These are phyloP conservation scores for Nematolebias whitei DNA, from an alignment of 2,113 vertebrate genomes.

Conservation along the genomic window DNA sequence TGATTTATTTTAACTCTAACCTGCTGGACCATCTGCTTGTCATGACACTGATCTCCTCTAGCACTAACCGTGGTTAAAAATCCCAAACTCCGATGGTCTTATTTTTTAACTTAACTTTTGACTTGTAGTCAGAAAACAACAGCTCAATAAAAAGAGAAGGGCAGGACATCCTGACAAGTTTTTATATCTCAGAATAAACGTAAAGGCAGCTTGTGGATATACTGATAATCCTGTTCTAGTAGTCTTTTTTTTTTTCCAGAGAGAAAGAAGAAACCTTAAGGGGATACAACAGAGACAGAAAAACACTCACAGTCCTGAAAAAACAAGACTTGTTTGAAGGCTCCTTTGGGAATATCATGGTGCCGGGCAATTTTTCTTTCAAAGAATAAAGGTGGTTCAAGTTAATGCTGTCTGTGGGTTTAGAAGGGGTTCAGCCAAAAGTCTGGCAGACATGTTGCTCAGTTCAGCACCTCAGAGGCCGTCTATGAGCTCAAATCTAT, in stretches of 20 bases:
- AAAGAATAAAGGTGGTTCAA: constrained; percentile 80
- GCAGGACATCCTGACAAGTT: constrained; percentile 59
- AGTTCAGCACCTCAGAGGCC: constrained; percentile 74
- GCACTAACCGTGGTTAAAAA: constrained; percentile 20
- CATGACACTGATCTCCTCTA: constrained; percentile 13
- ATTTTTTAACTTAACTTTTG: constrained; percentile 62
- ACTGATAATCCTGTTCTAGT: constrained; percentile 69
- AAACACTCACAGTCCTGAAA: constrained; percentile 73
- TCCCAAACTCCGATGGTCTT: constrained; percentile 22
- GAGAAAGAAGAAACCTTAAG: constrained; percentile 77
- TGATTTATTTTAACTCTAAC: constrained; percentile 66
- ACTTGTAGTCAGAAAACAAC: constrained; percentile 46
- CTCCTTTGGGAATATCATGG: constrained; percentile 79
- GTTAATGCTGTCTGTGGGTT: constrained; percentile 80
- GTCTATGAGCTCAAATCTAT: constrained; percentile 65
- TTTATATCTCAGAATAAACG: constrained; percentile 69
- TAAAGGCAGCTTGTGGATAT: constrained; percentile 67
- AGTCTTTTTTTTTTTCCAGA: constrained; percentile 59
- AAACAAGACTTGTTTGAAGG: constrained; percentile 80
- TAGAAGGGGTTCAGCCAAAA: constrained; percentile 75
- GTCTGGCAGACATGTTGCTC: constrained; percentile 73
- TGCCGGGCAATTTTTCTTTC: constrained; percentile 80
- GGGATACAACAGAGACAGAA: constrained; percentile 75
- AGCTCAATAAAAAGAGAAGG: constrained; percentile 47
- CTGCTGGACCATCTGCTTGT: constrained; percentile 53